Evolutionary conservation across 2,888 invertebrate species (phyloP), one percentile per base, ranked within the genome.

Genomic region (Priocnemis perturbator): DNA sequence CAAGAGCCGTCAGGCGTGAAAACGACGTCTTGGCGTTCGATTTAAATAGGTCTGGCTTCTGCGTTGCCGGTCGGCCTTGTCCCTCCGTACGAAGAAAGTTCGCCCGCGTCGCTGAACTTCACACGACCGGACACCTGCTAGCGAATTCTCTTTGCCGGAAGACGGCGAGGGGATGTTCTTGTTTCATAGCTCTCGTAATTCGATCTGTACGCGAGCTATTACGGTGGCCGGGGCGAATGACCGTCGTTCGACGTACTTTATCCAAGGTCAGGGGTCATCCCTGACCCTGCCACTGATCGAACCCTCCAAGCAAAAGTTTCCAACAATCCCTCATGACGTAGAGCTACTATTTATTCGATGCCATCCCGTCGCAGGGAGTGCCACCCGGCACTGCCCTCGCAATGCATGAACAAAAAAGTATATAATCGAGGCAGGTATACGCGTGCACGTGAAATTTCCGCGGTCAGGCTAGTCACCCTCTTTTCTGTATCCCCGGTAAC

Each of bases 1-100:
- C 69, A 83, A 77, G 67, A 82, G 7, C 4, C 79, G 81, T 77
- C 78, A 79, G 81, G 85, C 81, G 84, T 83, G 83, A 85, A 84
- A 86, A 84, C 81, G 83, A 83, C 75, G 26, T 26, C 26, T n/a
- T n/a, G n/a, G n/a, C n/a, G n/a, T n/a, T n/a, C 26, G 3, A 26
- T 26, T 7, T 37, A 37, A 37, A 11, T 11, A 1, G 11, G 1
- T 37, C 11, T 7, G 14, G 11, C 37, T 1, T 11, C 1, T 11
- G 1, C 7, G 7, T 37, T 37, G 37, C 7, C 37, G 2, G 2
- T 11, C 37, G 4, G 4, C 37, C 26, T 26, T 26, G 26, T 26
- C 5, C 3, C 26, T 5, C 26, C 26, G 26, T 5, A 2, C 5
- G 3, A 5, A 26, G 5, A 26, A 26, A 26, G 3, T 5, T 5